Base-by-base conservation (phyloP, 2,797 vertebrate genomes). In the Propithecus deckenii region DNA sequence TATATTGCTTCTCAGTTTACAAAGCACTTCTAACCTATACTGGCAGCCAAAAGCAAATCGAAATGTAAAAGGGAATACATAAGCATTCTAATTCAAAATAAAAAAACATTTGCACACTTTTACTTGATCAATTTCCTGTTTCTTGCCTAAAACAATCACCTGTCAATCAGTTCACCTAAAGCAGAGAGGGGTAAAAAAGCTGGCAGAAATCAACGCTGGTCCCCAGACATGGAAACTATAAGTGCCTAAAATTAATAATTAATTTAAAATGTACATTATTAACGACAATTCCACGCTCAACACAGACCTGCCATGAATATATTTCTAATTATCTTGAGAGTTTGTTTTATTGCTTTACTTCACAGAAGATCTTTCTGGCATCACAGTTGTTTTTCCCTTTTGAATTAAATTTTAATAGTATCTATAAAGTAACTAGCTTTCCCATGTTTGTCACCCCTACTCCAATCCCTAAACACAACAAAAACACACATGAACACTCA, bases 31-130 rank as follows among this genome's bases (percentile, higher is more conserved):
- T 71, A 88, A 92, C 59, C 35, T 91, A 72, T 8, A 80, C 0
- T 55, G 52, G n/a, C 84, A 86, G 38, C 71, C 35, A 63, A 91
- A 97, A 95, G 57, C 59, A 95, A 93, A 41, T 95, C 46, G 76
- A 87, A 95, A 89, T 50, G 5, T 84, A 55, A 93, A 50, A 76
- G 91, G 71, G 72, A 78, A 92, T 46, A 86, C 12, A 88, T 15
- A 91, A 91, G 75, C 30, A 84, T 92, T 95, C 65, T 59, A 81
- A 80, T 83, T 52, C 23, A 83, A 89, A 89, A 92, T 80, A 78
- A 63, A 63, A 63, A 71, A 93, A 74, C 3, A 84, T 52, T 55
- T 65, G 67, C 32, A 59, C 15, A 87, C 20, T 89, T 87, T 79
- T 63, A 17, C 18, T 14, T 17, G 85, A 41, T 67, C 89, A 76